Percentiles rank a stretch among this genome's conserved stretches.
Conservation (phyloP, 2,797 vertebrate species). For the Alauda arvensis region DNA sequence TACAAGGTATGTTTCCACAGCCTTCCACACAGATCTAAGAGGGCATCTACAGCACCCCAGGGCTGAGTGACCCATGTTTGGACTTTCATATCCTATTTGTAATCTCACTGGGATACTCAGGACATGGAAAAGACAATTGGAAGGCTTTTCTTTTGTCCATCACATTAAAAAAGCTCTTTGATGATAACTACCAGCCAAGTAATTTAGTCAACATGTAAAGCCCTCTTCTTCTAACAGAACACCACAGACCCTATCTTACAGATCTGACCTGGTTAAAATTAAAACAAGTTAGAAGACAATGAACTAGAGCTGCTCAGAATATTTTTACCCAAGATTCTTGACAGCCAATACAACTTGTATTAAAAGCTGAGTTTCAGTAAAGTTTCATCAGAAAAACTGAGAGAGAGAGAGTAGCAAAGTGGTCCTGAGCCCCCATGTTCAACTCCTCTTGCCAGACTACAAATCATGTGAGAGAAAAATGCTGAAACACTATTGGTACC, state of each 20-base stretch:
- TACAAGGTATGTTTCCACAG: constrained; percentile 8
- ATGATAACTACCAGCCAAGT: not conserved
- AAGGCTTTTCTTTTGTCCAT: constrained; percentile 22
- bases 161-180: not conserved
- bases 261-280: not conserved
- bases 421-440: not conserved
- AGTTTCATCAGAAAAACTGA: not conserved
- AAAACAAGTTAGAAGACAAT: not conserved
- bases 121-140: not conserved
- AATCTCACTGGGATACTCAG: not conserved
- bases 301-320: not conserved
- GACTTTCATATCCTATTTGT: constrained; percentile 43
- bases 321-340: not conserved
- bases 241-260: not conserved
- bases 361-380: not conserved
- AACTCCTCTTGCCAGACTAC: not conserved
- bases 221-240: not conserved
- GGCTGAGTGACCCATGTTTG: constrained; percentile 11
- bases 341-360: not conserved
- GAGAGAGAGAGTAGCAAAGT: not conserved
- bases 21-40: constrained; percentile 5
- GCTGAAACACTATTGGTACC: not conserved
- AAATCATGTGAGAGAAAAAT: not conserved
- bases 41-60: not conserved
- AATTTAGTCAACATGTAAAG: not conserved